phyloP scores from a whole-genome alignment of 2,888 invertebrate genomes.

The Hyposoter didymator region DNA sequence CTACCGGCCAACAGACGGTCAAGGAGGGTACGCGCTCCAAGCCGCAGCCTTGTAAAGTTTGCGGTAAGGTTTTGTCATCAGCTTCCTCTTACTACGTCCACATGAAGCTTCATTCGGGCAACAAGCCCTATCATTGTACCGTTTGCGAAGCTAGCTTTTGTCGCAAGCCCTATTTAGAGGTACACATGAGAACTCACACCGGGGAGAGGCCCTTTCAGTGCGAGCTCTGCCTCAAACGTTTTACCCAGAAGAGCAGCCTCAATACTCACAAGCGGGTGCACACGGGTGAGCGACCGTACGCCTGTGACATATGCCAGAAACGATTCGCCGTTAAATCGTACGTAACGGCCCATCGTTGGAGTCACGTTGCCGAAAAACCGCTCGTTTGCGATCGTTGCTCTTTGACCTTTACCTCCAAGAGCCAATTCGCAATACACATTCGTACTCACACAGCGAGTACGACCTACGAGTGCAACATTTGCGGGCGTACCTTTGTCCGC shows the following conservation, averaged over 20 bases:
- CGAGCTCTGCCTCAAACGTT: slow-evolving; percentile 90
- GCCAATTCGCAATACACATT: slow-evolving; percentile 91
- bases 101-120: slow-evolving; percentile 92
- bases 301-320: slow-evolving; percentile 92
- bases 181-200: slow-evolving; percentile 93
- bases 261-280: slow-evolving; percentile 93
- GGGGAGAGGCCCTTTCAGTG: slow-evolving; percentile 91
- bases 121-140: slow-evolving; percentile 92
- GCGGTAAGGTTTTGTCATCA: slow-evolving; percentile 91
- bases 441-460: slow-evolving; percentile 90
- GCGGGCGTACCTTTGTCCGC: slow-evolving; percentile 90
- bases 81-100: slow-evolving; percentile 93
- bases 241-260: slow-evolving; percentile 92
- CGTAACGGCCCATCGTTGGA: slow-evolving; percentile 92
- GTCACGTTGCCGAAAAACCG: slow-evolving; percentile 91
- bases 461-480: slow-evolving; percentile 90
- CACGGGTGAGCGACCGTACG: slow-evolving; percentile 92
- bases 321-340: slow-evolving; percentile 93
- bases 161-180: slow-evolving; percentile 92
- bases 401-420: slow-evolving; percentile 90
- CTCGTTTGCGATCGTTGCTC: slow-evolving; percentile 90
- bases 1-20: slow-evolving; percentile 80
- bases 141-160: slow-evolving; percentile 92
- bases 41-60: slow-evolving; percentile 91
- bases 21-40: slow-evolving; percentile 86